Evolutionary conservation across 2,888 invertebrate species (phyloP), one percentile per base, ranked within the genome.

Genomic region (Meghimatium bilineatum): DNA sequence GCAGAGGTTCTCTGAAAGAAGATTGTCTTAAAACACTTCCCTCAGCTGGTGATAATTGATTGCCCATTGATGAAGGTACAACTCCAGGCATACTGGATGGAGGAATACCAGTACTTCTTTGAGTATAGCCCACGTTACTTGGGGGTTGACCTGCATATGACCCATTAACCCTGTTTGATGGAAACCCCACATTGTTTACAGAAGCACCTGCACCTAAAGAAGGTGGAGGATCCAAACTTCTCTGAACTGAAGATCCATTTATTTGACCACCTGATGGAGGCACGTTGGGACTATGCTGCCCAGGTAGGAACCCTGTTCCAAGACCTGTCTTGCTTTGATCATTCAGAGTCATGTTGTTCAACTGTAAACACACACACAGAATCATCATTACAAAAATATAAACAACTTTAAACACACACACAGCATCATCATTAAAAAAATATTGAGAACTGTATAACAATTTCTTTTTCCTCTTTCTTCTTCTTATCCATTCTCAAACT

Each of bases 81-180:
- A 5, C 26, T 38, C 71, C 82, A 49, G 81, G 82, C 74, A 72
- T 69, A 32, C 74, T 76, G n/a, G 84, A 77, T 56, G 87, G 83
- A n/a, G 85, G 82, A 26, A 82, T 72, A 67, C 77, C 85, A 84
- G 85, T 85, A 60, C 29, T 66, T 10, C 85, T 85, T 23, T 77
- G 71, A 23, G 78, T 77, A 67, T 69, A 66, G 29, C 36, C 83
- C 52, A 63, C 34, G 32, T 34, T 66, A 23, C 49, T 67, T n/a
- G 44, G 76, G 44, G 85, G 85, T 32, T 79, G 80, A 0, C 76
- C 86, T 76, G 78, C 63, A 20, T 75, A 56, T 23, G 74, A 26
- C 32, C 67, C 49, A 14, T 82, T 80, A 85, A 85, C 17, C 80
- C 56, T 78, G 83, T 86, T 34, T 83, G 82, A 32, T 60, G 84